A percentile compares a stretch with the other conserved stretches of the same genome.
Conservation (phyloP, 2,113 vertebrate genomes). For the Protobothrops flavoviridis region DNA sequence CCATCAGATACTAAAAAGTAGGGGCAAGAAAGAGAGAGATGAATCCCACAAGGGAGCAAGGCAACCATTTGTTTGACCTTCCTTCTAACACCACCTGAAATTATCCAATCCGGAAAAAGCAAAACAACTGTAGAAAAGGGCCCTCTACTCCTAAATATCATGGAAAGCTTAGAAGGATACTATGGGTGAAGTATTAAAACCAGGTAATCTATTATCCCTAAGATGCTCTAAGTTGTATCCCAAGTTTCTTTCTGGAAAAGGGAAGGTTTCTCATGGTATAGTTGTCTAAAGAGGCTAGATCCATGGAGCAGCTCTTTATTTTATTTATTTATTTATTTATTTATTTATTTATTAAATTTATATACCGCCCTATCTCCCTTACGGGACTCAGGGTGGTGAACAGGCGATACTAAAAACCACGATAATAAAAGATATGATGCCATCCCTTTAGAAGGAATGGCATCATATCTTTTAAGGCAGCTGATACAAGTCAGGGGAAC, state of each 20-base stretch:
- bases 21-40: background rate
- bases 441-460: background rate
- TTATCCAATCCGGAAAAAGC: background rate
- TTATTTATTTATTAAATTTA: too few relatives aligned
- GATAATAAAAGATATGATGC: too few relatives aligned
- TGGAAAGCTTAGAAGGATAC: background rate
- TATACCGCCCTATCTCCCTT: too few relatives aligned
- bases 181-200: background rate
- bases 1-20: background rate
- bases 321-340: too few relatives aligned
- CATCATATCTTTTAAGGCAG: background rate
- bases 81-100: background rate
- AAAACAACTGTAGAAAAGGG: background rate
- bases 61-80: background rate
- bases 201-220: background rate
- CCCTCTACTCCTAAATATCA: background rate
- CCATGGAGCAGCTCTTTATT: background rate
- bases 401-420: too few relatives aligned
- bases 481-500: background rate
- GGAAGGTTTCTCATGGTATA: background rate
- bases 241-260: background rate
- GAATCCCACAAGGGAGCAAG: background rate
- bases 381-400: too few relatives aligned
- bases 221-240: background rate
- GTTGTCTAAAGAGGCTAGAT: background rate